These are phyloP conservation scores for Hydrophis major DNA, from an alignment of 2,797 vertebrate species.

Conservation along the genomic window DNA sequence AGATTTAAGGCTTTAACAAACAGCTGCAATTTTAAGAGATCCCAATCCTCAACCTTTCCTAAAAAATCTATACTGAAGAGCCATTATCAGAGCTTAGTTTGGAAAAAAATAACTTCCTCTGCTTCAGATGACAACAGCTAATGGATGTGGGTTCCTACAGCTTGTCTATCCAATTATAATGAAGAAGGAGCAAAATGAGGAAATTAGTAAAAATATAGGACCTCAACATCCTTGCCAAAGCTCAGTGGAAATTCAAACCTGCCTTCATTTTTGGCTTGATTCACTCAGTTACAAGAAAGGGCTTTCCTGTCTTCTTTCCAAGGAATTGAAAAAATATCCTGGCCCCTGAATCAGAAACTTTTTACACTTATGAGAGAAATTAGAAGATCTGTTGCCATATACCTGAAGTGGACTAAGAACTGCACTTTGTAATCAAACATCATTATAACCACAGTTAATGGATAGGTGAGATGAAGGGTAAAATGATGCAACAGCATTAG, in stretches of 20 bases:
- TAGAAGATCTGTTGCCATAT: background rate
- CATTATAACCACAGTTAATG: background rate
- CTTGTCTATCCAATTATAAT: background rate
- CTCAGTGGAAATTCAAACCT: background rate
- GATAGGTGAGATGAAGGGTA: background rate
- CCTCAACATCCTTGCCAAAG: background rate
- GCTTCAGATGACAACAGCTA: fast-evolving
- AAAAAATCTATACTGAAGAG: conserved; percentile 20
- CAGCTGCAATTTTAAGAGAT: conserved; percentile 51
- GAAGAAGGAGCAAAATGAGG: background rate
- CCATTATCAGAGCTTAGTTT: background rate
- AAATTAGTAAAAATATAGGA: background rate
- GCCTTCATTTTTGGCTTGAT: background rate
- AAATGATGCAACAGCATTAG: background rate
- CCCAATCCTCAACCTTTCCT: conserved; percentile 24
- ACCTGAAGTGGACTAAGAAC: background rate
- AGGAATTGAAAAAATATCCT: background rate
- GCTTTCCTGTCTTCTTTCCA: background rate
- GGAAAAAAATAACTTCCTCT: background rate
- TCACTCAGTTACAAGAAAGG: background rate
- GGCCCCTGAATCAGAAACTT: background rate
- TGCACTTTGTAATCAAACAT: background rate
- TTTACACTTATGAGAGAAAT: background rate
- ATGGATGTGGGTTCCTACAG: background rate
- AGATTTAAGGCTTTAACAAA: conserved; percentile 35